Conservation (phyloP, 2,888 invertebrate genomes). For the Tuta absoluta region DNA sequence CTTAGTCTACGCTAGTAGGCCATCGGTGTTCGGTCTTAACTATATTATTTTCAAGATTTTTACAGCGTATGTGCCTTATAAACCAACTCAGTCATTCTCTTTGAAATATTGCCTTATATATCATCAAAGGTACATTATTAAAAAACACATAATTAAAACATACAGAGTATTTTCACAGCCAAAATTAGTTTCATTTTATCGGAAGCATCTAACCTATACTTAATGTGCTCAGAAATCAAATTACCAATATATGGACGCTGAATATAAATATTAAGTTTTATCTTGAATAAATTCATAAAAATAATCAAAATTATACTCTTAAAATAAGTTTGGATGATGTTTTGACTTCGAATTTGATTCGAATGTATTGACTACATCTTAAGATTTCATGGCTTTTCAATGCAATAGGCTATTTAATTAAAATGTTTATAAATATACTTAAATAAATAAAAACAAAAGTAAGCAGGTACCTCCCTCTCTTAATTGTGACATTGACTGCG, state of each 20-base stretch:
- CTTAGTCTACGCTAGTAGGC: constrained; percentile 45
- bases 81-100: constrained; percentile 44
- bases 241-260: no score
- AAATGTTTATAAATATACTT: no score
- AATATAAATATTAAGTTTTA: no score
- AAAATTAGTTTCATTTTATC: not conserved
- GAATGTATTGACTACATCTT: no score
- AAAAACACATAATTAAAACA: not conserved
- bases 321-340: no score
- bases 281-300: no score
- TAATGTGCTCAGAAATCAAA: not conserved
- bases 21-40: constrained; percentile 59
- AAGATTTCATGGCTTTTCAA: no score
- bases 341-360: no score
- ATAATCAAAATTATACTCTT: no score
- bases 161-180: not conserved
- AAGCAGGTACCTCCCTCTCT: no score
- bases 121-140: not conserved
- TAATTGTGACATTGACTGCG: constrained; percentile 36
- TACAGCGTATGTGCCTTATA: constrained; percentile 53
- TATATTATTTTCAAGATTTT: constrained; percentile 77
- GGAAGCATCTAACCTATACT: not conserved
- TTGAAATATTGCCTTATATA: not conserved
- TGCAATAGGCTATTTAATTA: no score
- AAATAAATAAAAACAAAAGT: no score